A percentile compares a stretch with the other conserved stretches of the same genome.
These are phyloP conservation scores for Macrotrachela quadricornifera DNA, from an alignment of 1,140 invertebrate genomes.

Conservation along the genomic window DNA sequence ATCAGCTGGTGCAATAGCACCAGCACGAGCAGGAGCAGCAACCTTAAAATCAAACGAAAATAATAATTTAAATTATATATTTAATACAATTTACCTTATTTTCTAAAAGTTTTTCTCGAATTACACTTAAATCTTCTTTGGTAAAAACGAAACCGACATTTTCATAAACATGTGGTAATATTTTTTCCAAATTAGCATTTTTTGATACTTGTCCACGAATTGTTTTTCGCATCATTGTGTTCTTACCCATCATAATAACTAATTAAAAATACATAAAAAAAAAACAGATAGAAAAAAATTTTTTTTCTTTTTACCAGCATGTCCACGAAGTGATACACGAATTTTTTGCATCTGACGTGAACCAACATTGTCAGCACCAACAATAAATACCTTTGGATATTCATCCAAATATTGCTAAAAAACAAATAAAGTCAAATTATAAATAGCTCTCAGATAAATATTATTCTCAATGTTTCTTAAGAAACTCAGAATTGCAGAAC, in stretches of 20 bases:
- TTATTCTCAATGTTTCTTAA: too few relatives aligned
- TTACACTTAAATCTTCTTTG: slow-evolving; percentile 71
- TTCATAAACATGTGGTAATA: slow-evolving; percentile 77
- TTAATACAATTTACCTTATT: slow-evolving; percentile 59
- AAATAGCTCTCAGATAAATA: too few relatives aligned
- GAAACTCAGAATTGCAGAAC: too few relatives aligned
- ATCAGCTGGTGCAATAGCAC: slow-evolving; percentile 80
- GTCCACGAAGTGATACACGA: slow-evolving; percentile 65
- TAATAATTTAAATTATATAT: too few relatives aligned
- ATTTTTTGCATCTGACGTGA: slow-evolving; percentile 99
- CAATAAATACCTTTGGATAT: slow-evolving; percentile 93
- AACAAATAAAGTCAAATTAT: neutral
- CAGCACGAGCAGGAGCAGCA: slow-evolving; percentile 72
- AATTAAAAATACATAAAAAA: too few relatives aligned
- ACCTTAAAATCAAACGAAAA: slow-evolving; percentile 11
- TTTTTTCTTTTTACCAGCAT: slow-evolving; percentile 15
- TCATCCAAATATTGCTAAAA: slow-evolving; percentile 32
- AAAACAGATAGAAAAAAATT: too few relatives aligned
- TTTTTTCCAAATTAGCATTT: slow-evolving; percentile 75
- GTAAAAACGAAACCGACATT: slow-evolving; percentile 99
- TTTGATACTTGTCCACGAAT: slow-evolving; percentile 84
- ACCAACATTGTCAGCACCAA: slow-evolving; percentile 94
- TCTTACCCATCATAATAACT: slow-evolving; percentile 86
- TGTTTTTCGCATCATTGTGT: slow-evolving; percentile 99
- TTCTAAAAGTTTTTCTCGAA: slow-evolving; percentile 71